A percentile compares a stretch with the other conserved stretches of the same genome.
phyloP scores from a whole-genome alignment of 2,888 invertebrate genomes.

The Mystacides longicornis region DNA sequence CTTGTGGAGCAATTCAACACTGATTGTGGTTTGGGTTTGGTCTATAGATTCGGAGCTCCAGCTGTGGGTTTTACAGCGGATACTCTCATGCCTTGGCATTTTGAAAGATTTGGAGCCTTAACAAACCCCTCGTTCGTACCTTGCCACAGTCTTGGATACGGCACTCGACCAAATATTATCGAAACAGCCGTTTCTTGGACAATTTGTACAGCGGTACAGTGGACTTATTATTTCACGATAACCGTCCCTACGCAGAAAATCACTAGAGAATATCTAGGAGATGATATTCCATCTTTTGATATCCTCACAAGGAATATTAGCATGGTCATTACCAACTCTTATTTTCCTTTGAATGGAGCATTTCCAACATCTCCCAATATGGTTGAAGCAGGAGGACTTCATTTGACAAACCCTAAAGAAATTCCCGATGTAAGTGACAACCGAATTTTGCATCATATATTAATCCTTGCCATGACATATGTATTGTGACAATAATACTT shows the following conservation, averaged over 20 bases:
- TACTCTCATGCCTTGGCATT: conserved; percentile 49
- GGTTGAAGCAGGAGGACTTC: conserved; percentile 60
- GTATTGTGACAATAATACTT: no score
- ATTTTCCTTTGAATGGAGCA: conserved; percentile 55
- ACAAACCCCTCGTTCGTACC: conserved; percentile 50
- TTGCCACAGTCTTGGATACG: conserved; percentile 45
- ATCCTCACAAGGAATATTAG: conserved; percentile 51
- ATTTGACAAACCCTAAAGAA: conserved; percentile 37
- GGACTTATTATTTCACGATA: conserved; percentile 44
- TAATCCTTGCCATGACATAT: no score
- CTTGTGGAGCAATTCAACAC: conserved; percentile 67
- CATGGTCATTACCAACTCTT: conserved; percentile 57
- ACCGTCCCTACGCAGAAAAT: conserved; percentile 43
- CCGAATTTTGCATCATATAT: neutral
- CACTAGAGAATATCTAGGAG: conserved; percentile 45
- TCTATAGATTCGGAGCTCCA: conserved; percentile 58
- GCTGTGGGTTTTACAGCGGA: conserved; percentile 53
- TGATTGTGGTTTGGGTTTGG: conserved; percentile 64
- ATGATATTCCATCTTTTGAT: conserved; percentile 47
- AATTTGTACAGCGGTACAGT: conserved; percentile 40
- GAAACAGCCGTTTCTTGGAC: conserved; percentile 41
- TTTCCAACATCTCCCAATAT: conserved; percentile 52
- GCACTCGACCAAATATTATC: conserved; percentile 43
- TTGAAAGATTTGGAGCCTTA: conserved; percentile 43
- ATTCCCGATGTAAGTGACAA: conserved; percentile 13